Conservation (phyloP, 2,113 vertebrate species). For the Leucopternis melanops region DNA sequence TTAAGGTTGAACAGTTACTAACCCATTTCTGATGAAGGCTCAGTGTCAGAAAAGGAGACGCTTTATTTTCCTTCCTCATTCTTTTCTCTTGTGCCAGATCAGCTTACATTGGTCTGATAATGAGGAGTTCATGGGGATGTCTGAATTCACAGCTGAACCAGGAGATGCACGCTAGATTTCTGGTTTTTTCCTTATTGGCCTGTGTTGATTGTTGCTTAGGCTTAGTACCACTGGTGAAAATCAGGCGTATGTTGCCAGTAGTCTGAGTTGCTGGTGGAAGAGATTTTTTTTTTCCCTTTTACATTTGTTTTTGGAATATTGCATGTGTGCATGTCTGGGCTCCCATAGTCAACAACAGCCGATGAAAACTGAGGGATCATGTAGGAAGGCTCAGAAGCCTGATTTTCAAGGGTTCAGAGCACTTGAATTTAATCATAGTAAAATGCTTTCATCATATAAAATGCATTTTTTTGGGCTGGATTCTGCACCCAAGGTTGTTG, state of each 20-base stretch:
- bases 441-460: neutral
- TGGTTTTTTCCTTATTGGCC: neutral
- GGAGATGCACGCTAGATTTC: neutral
- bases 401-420: neutral
- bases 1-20: neutral
- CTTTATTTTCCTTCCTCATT: neutral
- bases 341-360: rapidly evolving
- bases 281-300: neutral
- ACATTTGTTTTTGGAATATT: neutral
- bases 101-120: neutral
- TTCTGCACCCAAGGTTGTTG: neutral
- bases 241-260: too few relatives aligned
- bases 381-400: neutral
- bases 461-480: neutral
- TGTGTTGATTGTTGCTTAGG: neutral
- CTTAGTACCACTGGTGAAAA: neutral
- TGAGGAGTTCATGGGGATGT: neutral
- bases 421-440: neutral
- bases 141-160: neutral
- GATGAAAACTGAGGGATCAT: neutral
- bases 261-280: rapidly evolving
- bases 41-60: neutral
- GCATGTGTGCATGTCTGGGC: neutral
- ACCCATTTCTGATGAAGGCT: neutral
- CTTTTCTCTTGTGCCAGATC: neutral